Percentiles rank a stretch among this genome's conserved stretches.
phyloP scores from a whole-genome alignment of 1,140 invertebrate genomes.

The Holcopasites calliopsidis region DNA sequence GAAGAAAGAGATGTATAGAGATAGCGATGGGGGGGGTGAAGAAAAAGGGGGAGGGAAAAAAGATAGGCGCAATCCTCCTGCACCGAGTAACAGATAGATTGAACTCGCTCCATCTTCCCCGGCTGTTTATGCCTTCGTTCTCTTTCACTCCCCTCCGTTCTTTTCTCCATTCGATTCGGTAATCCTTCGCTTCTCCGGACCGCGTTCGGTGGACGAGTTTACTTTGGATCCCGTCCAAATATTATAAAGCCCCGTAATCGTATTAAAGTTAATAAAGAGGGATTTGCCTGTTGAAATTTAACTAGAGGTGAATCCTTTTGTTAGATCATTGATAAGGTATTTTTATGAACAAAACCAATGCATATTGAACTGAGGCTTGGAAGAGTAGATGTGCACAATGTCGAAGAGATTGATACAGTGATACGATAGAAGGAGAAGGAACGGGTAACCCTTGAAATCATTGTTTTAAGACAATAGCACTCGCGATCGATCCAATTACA shows the following conservation, averaged over 20 bases:
- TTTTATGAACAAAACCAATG: not conserved
- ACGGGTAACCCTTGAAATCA: not conserved
- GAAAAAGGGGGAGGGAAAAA: slow-evolving; percentile 30
- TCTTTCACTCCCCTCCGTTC: not conserved
- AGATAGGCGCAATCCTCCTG: slow-evolving; percentile 28
- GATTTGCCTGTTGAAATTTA: no score
- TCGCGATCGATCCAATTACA: slow-evolving; percentile 16
- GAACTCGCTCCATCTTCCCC: slow-evolving; percentile 5
- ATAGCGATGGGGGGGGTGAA: not conserved
- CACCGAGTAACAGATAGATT: slow-evolving; percentile 49
- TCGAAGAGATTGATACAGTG: no score
- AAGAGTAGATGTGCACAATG: no score
- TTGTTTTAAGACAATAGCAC: no score
- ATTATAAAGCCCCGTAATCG: no score
- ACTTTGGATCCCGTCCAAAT: no score
- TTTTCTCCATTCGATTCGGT: not conserved
- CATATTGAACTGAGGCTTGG: not conserved
- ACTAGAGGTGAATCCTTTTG: no score
- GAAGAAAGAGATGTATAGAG: not conserved
- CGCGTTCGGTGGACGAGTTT: slow-evolving; percentile 13
- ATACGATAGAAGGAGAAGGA: no score
- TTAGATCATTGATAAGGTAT: no score
- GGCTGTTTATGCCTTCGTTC: slow-evolving; percentile 1
- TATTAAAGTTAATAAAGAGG: no score
- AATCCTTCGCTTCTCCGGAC: not conserved